Conservation (phyloP, 2,113 vertebrate genomes). For the Ascaphus truei region DNA sequence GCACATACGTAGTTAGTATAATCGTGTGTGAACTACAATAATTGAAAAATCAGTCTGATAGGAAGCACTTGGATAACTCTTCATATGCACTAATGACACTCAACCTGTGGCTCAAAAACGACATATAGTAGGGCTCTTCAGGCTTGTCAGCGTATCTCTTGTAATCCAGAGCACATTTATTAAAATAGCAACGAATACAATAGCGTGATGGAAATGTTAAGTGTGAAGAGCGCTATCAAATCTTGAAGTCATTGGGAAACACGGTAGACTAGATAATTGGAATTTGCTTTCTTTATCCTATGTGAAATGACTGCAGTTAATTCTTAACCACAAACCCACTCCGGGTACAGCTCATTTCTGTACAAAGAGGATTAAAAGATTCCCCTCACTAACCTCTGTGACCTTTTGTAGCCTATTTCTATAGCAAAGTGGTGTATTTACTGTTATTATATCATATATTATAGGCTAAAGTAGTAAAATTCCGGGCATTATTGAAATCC, state of each 20-base stretch:
- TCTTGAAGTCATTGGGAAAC: not conserved
- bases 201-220: constrained; percentile 27
- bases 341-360: not conserved
- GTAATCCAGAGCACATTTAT: constrained; percentile 12
- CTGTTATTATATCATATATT: too few species aligned
- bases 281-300: not conserved
- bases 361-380: not conserved
- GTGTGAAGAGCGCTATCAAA: constrained; percentile 21
- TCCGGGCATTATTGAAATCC: too few species aligned
- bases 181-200: constrained; percentile 20
- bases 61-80: not conserved
- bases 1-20: not conserved
- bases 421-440: too few species aligned
- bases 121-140: not conserved
- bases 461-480: too few species aligned
- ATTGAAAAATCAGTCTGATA: not conserved
- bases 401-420: too few species aligned
- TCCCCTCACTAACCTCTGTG: not conserved
- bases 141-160: constrained; percentile 12
- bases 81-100: constrained; percentile 4
- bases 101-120: not conserved
- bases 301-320: not conserved
- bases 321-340: not conserved
- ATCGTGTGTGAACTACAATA: not conserved
- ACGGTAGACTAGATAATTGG: constrained; percentile 13